Base-by-base conservation (phyloP, 1,140 invertebrate genomes). In the Copidosoma floridanum region DNA sequence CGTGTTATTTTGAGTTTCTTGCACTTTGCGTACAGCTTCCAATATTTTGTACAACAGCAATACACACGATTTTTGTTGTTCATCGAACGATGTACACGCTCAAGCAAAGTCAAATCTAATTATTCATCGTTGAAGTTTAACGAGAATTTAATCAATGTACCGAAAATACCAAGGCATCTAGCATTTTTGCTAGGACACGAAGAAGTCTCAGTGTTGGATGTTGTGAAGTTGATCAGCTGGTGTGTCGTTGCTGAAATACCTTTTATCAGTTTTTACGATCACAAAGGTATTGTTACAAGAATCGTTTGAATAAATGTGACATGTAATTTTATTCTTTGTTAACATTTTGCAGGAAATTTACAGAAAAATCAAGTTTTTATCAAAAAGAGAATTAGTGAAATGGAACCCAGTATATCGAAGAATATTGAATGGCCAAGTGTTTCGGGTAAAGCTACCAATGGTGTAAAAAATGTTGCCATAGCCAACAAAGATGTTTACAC, bases 241-340 rank as follows among this genome's bases (percentile, higher is more conserved):
- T 85, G 84, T 74, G 70, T 87, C 23, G 75, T 82, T 24, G 77
- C 84, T 63, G 84, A 84, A 66, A 84, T 89, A 66, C 78, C 84
- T 41, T 86, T 82, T 73, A 72, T 90, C 66, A 89, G 85, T 69
- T 87, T 90, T 68, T 86, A 88, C 72, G 87, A 89, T 76, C 75
- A 83, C 68, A 82, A 83, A 80, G 88, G 88, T 89, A 83, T 79
- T 65, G 58, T 6, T 27, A 55, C 29, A 43, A 26, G 32, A 8
- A 41, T 37, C 24, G 4, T 29, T 51, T 14, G 20, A 11, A 0
- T 16, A 2, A 43, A 29, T 20, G 20, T 12, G 5, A 41, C 4
- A 8, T 38, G 0, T 38, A 0, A 41, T 26, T 5, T 18, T 14
- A 29, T 16, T 1, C 5, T 6, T 5, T 14, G n/a, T 41, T 6